Conservation (phyloP, 1,140 invertebrate species). For the Pseudomyrmex dendroicus region DNA sequence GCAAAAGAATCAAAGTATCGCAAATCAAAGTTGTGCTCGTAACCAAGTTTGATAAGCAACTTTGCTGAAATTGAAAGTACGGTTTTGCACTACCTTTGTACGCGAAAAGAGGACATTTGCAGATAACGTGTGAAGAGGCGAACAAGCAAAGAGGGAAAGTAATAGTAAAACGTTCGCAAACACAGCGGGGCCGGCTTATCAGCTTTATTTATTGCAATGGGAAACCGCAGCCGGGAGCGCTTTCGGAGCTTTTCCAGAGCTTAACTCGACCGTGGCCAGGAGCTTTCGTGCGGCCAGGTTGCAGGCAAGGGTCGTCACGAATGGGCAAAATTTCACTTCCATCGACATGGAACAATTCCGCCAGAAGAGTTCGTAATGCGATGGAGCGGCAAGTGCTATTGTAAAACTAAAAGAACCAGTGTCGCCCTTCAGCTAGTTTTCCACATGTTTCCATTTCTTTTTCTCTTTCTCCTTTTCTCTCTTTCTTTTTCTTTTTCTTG, state of each 20-base stretch:
- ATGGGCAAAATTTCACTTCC: constrained; percentile 56
- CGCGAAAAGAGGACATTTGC: constrained; percentile 7
- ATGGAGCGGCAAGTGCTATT: constrained; percentile 49
- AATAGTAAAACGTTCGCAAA: constrained; percentile 79
- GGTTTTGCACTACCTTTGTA: neutral
- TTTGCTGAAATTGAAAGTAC: constrained; percentile 21
- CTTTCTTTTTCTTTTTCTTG: no score
- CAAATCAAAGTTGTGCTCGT: neutral
- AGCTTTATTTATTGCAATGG: constrained; percentile 79
- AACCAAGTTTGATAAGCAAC: neutral
- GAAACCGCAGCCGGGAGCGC: constrained; percentile 68
- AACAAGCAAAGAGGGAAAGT: constrained; percentile 69
- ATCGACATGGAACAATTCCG: constrained; percentile 56
- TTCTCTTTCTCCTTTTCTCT: neutral
- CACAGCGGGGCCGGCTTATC: constrained; percentile 77
- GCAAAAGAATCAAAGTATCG: neutral
- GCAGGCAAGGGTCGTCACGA: constrained; percentile 60
- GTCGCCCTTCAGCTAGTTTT: constrained; percentile 58
- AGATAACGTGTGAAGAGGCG: constrained; percentile 39
- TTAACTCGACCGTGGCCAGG: constrained; percentile 61
- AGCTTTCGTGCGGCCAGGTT: constrained; percentile 56
- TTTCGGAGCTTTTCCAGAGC: constrained; percentile 69
- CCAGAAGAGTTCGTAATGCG: constrained; percentile 53
- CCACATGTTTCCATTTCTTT: constrained; percentile 35
- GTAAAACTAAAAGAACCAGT: constrained; percentile 53